Evolutionary conservation across 2,888 invertebrate genomes (phyloP).

Genomic region (Athripsodes cinereus): DNA sequence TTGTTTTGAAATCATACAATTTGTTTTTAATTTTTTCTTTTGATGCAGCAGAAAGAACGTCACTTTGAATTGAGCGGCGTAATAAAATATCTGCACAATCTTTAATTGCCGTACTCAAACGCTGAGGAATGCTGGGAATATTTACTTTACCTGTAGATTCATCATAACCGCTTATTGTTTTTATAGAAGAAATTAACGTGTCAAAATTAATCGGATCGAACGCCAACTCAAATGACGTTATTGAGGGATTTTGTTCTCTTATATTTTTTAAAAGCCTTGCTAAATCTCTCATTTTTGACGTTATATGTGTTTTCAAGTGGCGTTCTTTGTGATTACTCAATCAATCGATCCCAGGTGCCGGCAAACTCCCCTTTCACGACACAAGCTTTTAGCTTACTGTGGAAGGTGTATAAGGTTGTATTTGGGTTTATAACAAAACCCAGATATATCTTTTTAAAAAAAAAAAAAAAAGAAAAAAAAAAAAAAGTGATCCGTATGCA

Average conservation of each 20-base stretch:
- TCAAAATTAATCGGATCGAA: constrained; percentile 2
- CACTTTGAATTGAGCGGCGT: constrained; percentile 5
- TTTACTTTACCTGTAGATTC: constrained; percentile 2
- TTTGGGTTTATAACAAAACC: too few relatives aligned
- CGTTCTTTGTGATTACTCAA: too few relatives aligned
- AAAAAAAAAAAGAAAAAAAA: not conserved
- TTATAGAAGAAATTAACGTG: not conserved
- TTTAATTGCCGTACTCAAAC: constrained; percentile 5
- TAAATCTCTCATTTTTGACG: constrained; percentile 10
- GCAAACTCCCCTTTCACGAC: too few relatives aligned
- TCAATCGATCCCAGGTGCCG: too few relatives aligned
- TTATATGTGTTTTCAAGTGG: too few relatives aligned
- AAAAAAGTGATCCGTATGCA: constrained; percentile 2
- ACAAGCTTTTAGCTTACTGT: too few relatives aligned
- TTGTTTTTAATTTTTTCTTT: constrained; percentile 6
- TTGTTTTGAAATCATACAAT: not conserved
- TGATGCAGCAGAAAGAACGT: not conserved
- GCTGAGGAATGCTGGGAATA: constrained; percentile 6
- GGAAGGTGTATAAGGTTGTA: too few relatives aligned
- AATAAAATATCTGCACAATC: constrained; percentile 8
- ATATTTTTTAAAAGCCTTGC: constrained; percentile 1
- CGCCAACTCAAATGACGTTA: constrained; percentile 5
- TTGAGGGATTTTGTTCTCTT: constrained; percentile 6
- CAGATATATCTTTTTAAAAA: too few relatives aligned
- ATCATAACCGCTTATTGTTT: constrained; percentile 2